phyloP scores from a whole-genome alignment of 2,888 invertebrate species.

The Platerodrilus igneus region DNA sequence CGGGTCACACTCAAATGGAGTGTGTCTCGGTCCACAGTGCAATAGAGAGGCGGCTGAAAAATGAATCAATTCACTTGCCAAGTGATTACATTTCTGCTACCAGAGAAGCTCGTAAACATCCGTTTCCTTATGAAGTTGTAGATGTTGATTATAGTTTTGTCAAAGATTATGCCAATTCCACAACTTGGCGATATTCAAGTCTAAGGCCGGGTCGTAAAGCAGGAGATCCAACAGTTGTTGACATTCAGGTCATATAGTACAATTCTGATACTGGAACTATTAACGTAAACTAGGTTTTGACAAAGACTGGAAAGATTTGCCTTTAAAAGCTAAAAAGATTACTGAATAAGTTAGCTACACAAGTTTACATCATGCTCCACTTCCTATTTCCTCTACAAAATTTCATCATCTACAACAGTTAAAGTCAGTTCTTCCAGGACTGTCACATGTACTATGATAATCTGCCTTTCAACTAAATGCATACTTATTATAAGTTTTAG shows the following conservation, averaged over 20 bases:
- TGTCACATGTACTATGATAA: no score
- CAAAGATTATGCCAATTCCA: neutral
- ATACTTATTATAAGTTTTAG: no score
- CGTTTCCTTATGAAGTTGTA: neutral
- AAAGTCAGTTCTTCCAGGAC: no score
- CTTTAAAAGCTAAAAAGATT: slow-evolving; percentile 1
- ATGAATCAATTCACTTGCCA: slow-evolving; percentile 3
- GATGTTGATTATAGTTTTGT: slow-evolving; percentile 1
- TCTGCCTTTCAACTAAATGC: no score
- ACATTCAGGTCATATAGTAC: slow-evolving; percentile 4
- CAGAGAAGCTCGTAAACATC: slow-evolving; percentile 3
- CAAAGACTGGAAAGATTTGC: neutral
- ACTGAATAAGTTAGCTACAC: neutral
- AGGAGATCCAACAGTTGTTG: slow-evolving; percentile 2
- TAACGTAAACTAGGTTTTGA: slow-evolving; percentile 6
- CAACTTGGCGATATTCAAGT: neutral
- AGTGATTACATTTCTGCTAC: slow-evolving; percentile 1
- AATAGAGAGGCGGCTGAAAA: slow-evolving; percentile 1
- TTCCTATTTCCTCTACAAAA: no score
- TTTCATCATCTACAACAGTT: no score
- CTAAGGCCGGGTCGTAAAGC: slow-evolving; percentile 4
- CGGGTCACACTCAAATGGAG: slow-evolving; percentile 1
- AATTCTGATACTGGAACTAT: slow-evolving; percentile 1
- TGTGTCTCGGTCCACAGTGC: neutral
- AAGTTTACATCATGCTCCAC: no score